Base-by-base conservation (phyloP, 1,140 invertebrate species). In the Temnothorax longispinosus region DNA sequence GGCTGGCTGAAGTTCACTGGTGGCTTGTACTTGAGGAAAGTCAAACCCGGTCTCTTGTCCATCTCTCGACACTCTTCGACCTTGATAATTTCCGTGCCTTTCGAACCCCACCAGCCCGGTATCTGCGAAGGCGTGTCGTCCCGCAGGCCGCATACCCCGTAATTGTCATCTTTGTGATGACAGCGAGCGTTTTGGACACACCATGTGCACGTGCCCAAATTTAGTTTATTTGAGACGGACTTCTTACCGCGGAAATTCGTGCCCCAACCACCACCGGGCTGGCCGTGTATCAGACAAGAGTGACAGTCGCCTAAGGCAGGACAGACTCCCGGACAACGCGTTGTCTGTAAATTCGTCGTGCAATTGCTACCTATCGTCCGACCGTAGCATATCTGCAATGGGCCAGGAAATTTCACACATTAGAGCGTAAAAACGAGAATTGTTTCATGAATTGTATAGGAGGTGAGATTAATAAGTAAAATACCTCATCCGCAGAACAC, bases 171-270 rank as follows among this genome's bases (percentile, higher is more conserved):
- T 91, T 97, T 97, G 90, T 98, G 97, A 94, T 98, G 98, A 94
- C 98, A 99, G n/a, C 97, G 96, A 0, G 98, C 98, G 92, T 98
- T 98, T 93, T 99, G 98, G 0, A 99, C 98, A 94, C 98, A 99
- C 98, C 98, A 99, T 32, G 97, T 98, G 94, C 98, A 99, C 74
- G 98, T 97, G 56, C 97, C 97, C 2, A 98, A 94, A 78, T 96
- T 97, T 52, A 98, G 94, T 91, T 98, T 98, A 87, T 97, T 97
- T 38, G 97, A 97, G 32, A 98, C 97, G 0, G 97, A 98, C 32
- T 92, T 94, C 62, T 92, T 94, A 7, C 95, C 94, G 5, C 93
- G 92, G 15, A 93, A 90, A 85, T 93, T 96, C 13, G 93, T 95
- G 62, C 95, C 95, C 95, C 95, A 95, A 69, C 94, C 94, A 65